Percentiles rank a stretch among this genome's conserved stretches.
Conservation (phyloP, 2,797 vertebrate genomes). For the Bovichtus variegatus region DNA sequence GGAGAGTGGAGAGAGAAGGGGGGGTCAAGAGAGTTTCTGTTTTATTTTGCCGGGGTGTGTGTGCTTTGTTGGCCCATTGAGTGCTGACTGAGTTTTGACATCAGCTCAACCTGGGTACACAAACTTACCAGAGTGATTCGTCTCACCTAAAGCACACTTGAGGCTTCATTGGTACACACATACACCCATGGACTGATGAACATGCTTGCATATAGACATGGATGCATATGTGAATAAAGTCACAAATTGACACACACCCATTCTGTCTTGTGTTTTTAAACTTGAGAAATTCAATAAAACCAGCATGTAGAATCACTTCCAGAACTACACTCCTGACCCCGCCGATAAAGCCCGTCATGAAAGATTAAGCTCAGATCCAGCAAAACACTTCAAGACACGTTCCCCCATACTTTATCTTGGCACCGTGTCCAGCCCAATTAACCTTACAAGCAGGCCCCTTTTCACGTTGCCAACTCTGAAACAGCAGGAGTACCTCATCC, state of each 20-base stretch:
- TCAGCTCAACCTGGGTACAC: constrained; percentile 77
- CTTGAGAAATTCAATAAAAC: constrained; percentile 48
- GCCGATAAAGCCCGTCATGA: constrained; percentile 68
- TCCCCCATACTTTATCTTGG: constrained; percentile 68
- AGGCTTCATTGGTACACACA: constrained; percentile 43
- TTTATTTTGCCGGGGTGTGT: constrained; percentile 80
- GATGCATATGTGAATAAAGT: constrained; percentile 6
- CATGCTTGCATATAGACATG: background rate
- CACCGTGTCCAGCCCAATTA: constrained; percentile 77
- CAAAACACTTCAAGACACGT: constrained; percentile 75
- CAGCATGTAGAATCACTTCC: constrained; percentile 55
- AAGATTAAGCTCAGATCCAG: constrained; percentile 74
- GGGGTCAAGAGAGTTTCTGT: constrained; percentile 81
- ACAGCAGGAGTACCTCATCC: constrained; percentile 66
- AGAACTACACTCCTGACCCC: constrained; percentile 60
- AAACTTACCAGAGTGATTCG: constrained; percentile 67
- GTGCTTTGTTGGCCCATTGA: constrained; percentile 66
- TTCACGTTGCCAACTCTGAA: constrained; percentile 60
- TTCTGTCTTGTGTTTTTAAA: constrained; percentile 21
- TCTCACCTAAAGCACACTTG: constrained; percentile 52
- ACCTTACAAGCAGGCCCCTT: constrained; percentile 75
- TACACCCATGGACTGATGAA: constrained; percentile 8
- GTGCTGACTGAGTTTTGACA: constrained; percentile 83
- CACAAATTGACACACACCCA: constrained; percentile 17
- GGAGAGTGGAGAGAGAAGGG: constrained; percentile 67